These are phyloP conservation scores for Toxotes lorentzi DNA, from an alignment of 2,797 vertebrate genomes.

Conservation along the genomic window DNA sequence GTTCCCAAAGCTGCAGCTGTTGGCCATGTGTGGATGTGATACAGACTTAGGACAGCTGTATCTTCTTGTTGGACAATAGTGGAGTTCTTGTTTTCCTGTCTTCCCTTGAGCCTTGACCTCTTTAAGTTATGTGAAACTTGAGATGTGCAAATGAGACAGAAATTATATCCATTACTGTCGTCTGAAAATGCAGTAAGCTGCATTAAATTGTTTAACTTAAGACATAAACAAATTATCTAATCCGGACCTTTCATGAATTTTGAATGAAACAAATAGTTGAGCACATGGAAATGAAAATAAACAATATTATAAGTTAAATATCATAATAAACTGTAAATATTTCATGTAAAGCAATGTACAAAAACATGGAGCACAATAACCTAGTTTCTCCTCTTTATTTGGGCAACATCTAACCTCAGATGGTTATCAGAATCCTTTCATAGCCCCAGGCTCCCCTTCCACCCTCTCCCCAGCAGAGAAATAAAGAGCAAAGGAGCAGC, in stretches of 20 bases:
- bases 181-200: neutral
- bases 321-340: constrained; percentile 15
- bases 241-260: neutral
- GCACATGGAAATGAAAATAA: constrained; percentile 5
- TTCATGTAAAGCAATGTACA: constrained; percentile 25
- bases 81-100: neutral
- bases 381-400: constrained; percentile 70
- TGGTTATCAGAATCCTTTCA: constrained; percentile 64
- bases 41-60: neutral
- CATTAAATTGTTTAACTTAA: neutral
- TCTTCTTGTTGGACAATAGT: neutral
- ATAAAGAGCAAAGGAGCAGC: constrained; percentile 57
- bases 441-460: constrained; percentile 65
- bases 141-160: constrained; percentile 18
- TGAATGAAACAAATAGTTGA: constrained; percentile 6
- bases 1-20: neutral
- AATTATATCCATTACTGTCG: constrained; percentile 16
- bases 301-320: constrained; percentile 13
- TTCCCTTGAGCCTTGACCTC: constrained; percentile 6
- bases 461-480: constrained; percentile 70
- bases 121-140: constrained; percentile 14
- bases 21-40: neutral
- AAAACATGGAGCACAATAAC: constrained; percentile 49
- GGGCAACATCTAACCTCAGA: constrained; percentile 69
- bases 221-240: neutral